Evolutionary conservation across 2,113 vertebrate species (phyloP), one percentile per base, ranked within the genome.

Genomic region (Heterocephalus glaber): DNA sequence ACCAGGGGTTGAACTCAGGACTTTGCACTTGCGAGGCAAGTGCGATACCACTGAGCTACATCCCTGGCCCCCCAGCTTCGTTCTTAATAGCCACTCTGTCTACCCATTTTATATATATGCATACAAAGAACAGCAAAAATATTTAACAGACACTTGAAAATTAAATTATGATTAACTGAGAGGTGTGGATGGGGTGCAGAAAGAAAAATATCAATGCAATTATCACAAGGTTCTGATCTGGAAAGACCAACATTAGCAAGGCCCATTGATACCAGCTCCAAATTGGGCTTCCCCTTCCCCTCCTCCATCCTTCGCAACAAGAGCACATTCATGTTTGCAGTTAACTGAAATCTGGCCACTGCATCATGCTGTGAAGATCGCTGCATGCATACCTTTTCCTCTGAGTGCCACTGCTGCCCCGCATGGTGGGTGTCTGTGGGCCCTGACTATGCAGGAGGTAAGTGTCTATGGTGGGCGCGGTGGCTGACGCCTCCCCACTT

Each of bases 401-500:
- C 97, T 98, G 98, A 98, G 98, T 98, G 98, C 98, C 98, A 98
- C 98, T 98, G 98, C 98, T 98, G 98, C 97, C 97, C 98, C 98
- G 98, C 97, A 98, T 98, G 98, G 97, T 98, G 98, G 98, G 98
- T 95, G 98, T 98, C 98, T 98, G 98, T 98, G 98, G 97, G 93
- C 98, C 98, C 98, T 98, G 98, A 96, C 98, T 98, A 98, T 97
- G 98, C 98, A 98, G 98, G 98, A 98, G 98, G 98, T 98, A 98
- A 98, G 98, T 98, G 98, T 98, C 98, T 98, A 98, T 97, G 98
- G 98, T 98, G 98, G 98, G 98, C 97, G 98, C 97, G 96, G 98
- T 99, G 98, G 98, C 97, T 95, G 97, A 98, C 91, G 98, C 98
- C 98, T 98, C 98, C 98, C 97, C 95, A 99, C 99, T 99, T 99